These are phyloP conservation scores for Oegoconia quadripuncta DNA, from an alignment of 2,888 invertebrate genomes.

Conservation along the genomic window DNA sequence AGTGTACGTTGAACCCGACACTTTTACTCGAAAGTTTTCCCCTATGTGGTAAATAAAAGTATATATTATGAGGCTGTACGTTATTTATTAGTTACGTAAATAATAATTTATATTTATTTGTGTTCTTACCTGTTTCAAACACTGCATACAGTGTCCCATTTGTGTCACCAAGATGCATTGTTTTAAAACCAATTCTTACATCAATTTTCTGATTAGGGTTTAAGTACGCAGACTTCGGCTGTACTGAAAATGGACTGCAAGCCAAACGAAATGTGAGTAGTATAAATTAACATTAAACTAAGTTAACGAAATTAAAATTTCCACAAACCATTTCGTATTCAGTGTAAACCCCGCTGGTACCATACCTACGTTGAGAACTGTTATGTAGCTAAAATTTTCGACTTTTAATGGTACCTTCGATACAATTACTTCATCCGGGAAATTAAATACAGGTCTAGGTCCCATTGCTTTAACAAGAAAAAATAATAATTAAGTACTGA, in stretches of 20 bases:
- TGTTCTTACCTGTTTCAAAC: slow-evolving; percentile 58
- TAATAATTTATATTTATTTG: no score
- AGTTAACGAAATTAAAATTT: no score
- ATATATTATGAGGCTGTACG: not conserved
- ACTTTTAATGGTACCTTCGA: slow-evolving; percentile 57
- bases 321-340: slow-evolving; percentile 46
- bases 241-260: slow-evolving; percentile 72
- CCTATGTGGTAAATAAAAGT: slow-evolving; percentile 40
- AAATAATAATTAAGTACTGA: slow-evolving; percentile 1
- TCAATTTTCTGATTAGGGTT: slow-evolving; percentile 66
- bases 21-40: slow-evolving; percentile 65
- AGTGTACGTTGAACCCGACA: slow-evolving; percentile 63
- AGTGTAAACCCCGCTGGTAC: slow-evolving; percentile 55
- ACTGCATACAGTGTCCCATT: slow-evolving; percentile 43
- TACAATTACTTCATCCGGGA: slow-evolving; percentile 53
- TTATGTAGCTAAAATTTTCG: slow-evolving; percentile 38
- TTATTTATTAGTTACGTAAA: not conserved
- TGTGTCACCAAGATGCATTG: slow-evolving; percentile 61
- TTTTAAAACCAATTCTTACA: slow-evolving; percentile 71
- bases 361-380: slow-evolving; percentile 49
- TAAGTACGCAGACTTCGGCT: slow-evolving; percentile 73
- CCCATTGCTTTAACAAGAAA: slow-evolving; percentile 52
- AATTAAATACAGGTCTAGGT: slow-evolving; percentile 59
- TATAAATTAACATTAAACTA: not conserved
- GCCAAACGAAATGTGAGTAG: slow-evolving; percentile 2